Conservation (phyloP, 2,888 invertebrate genomes). For the Metopia argyrocephala region DNA sequence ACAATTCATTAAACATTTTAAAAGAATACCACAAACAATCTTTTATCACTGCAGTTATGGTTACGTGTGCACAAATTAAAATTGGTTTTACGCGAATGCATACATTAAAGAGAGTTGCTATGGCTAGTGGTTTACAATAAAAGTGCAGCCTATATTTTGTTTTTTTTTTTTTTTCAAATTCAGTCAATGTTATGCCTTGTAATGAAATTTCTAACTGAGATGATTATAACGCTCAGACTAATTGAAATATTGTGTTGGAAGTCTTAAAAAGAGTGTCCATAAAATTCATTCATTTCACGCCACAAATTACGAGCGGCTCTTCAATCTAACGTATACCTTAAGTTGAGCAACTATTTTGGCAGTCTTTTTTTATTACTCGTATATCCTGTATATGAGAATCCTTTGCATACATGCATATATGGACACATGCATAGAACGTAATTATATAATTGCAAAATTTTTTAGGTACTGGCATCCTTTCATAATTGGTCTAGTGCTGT, state of each 20-base stretch:
- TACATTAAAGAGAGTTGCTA: neutral
- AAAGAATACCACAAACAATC: neutral
- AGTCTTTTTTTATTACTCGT: neutral
- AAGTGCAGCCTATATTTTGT: neutral
- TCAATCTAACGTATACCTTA: slow-evolving; percentile 20
- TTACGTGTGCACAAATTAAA: neutral
- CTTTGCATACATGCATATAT: slow-evolving; percentile 30
- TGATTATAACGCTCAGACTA: neutral
- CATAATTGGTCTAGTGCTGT: neutral
- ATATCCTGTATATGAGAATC: slow-evolving; percentile 6
- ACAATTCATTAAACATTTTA: neutral
- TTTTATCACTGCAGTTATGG: too few relatives aligned
- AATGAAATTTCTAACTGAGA: neutral
- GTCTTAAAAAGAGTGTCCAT: slow-evolving; percentile 12
- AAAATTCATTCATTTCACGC: slow-evolving; percentile 22
- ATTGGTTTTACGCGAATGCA: slow-evolving; percentile 1
- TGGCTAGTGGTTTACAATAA: neutral
- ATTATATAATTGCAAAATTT: slow-evolving; percentile 21
- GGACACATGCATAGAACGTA: slow-evolving; percentile 14
- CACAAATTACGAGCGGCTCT: neutral
- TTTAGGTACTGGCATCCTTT: neutral
- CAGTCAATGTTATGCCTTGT: neutral
- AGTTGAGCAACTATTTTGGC: slow-evolving; percentile 22
- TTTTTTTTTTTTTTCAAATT: neutral
- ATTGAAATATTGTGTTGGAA: neutral